These are phyloP conservation scores for Tenebrio molitor DNA, from an alignment of 1,140 invertebrate species.

Conservation along the genomic window DNA sequence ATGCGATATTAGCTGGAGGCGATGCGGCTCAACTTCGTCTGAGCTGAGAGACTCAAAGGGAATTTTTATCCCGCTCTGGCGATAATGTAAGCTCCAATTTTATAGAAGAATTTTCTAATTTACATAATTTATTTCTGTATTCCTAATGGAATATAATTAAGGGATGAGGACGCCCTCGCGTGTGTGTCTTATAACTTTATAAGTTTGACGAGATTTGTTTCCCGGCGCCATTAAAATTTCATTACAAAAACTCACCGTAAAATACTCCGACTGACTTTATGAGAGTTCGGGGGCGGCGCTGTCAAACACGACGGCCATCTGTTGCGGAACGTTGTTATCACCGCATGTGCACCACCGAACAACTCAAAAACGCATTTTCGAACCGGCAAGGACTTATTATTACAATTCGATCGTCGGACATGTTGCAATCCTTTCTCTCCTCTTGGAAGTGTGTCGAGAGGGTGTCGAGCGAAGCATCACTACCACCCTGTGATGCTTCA, in stretches of 20 bases:
- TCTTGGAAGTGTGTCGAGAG: conserved; percentile 12
- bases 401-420: conserved; percentile 7
- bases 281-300: no score
- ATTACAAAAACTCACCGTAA: background rate
- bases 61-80: conserved; percentile 24
- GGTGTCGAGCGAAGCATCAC: conserved; percentile 14
- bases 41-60: conserved; percentile 14
- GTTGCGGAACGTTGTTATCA: no score
- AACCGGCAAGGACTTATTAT: no score
- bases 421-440: background rate
- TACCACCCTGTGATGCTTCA: conserved; percentile 3
- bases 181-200: background rate
- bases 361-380: no score
- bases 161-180: background rate
- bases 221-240: background rate
- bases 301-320: no score
- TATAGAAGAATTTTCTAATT: conserved; percentile 18
- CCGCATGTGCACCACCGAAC: no score
- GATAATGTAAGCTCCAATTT: conserved; percentile 7
- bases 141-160: conserved; percentile 30
- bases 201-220: conserved; percentile 11
- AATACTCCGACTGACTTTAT: no score
- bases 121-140: conserved; percentile 31
- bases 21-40: conserved; percentile 25
- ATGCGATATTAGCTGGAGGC: conserved; percentile 13